Evolutionary conservation across 2,113 vertebrate species (phyloP), one percentile per base, ranked within the genome.

Genomic region (Lasiurus borealis): DNA sequence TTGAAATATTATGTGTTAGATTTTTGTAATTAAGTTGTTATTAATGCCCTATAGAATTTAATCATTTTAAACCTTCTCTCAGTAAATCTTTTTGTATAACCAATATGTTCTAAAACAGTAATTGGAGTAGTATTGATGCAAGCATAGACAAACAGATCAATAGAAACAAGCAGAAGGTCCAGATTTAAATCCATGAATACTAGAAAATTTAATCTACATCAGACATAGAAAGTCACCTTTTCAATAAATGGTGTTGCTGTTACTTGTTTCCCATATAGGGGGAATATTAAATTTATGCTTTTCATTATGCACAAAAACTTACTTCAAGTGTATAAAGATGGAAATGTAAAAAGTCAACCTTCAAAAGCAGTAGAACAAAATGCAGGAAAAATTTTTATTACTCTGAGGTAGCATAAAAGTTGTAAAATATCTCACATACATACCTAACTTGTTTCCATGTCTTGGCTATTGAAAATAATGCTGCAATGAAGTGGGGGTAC

Each of bases 21-120:
- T 64, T 78, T 95, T 85, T 71, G 72, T 44, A 25, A 29, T 40
- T 88, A 72, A 59, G 27, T 90, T 96, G 25, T 66, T 82, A 62
- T n/a, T 77, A 72, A 59, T n/a, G 36, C 36, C 46, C 21, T 88
- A 44, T 46, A 88, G 19, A 66, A 90, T 84, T n/a, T 84, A 81
- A 85, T 52, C 46, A 59, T 87, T 83, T 81, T 59, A 77, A 93
- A 21, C 7, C 31, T 75, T 46, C 31, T 92, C n/a, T 34, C 18
- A 50, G 25, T 66, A 88, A 77, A 44, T 50, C 54, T 68, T 86
- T 94, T 40, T 69, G 12, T 73, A 23, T 91, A 93, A 83, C 36
- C 11, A 25, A 16, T 54, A 72, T 48, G 11, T 82, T 77, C 81
- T 91, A 73, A 69, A 73, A 40, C 14, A 76, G 44, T 85, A 50